Evolutionary conservation across 2,797 vertebrate genomes (phyloP).

Genomic region (Epinephelus awoara): DNA sequence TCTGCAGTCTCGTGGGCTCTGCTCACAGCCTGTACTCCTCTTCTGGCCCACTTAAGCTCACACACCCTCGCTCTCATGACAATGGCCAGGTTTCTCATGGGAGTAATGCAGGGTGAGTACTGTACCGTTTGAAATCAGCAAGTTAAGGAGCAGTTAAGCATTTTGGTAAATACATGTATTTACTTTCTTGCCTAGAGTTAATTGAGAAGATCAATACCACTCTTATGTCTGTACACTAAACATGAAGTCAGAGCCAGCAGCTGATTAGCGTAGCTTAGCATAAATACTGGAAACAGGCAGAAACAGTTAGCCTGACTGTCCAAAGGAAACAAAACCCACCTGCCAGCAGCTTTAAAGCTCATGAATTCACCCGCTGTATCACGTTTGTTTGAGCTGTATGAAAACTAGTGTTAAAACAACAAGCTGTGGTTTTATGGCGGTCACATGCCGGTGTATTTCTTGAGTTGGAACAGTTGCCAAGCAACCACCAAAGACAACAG

Average conservation of each 20-base stretch:
- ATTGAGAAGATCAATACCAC: not conserved
- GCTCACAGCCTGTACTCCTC: constrained; percentile 74
- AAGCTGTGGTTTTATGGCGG: not conserved
- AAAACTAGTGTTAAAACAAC: not conserved
- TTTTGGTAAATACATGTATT: not conserved
- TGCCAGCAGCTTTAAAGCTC: not conserved
- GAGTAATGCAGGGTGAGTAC: constrained; percentile 80
- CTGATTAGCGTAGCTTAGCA: not conserved
- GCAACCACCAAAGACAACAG: too few relatives aligned
- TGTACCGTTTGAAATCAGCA: not conserved
- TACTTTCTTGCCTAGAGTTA: not conserved
- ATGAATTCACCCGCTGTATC: too few relatives aligned
- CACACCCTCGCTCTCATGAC: constrained; percentile 74
- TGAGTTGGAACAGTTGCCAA: too few relatives aligned
- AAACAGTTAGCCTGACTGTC: not conserved
- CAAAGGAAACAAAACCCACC: not conserved
- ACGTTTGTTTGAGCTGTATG: too few relatives aligned
- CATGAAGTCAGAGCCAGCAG: not conserved
- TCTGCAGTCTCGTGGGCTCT: constrained; percentile 76
- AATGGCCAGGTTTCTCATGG: constrained; percentile 78
- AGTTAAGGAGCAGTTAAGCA: not conserved
- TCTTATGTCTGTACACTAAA: not conserved
- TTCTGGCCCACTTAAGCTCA: constrained; percentile 59
- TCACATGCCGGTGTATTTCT: too few relatives aligned
- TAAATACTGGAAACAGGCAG: not conserved